phyloP scores from a whole-genome alignment of 2,113 vertebrate species.

The Boulengeromyrus knoepffleri region DNA sequence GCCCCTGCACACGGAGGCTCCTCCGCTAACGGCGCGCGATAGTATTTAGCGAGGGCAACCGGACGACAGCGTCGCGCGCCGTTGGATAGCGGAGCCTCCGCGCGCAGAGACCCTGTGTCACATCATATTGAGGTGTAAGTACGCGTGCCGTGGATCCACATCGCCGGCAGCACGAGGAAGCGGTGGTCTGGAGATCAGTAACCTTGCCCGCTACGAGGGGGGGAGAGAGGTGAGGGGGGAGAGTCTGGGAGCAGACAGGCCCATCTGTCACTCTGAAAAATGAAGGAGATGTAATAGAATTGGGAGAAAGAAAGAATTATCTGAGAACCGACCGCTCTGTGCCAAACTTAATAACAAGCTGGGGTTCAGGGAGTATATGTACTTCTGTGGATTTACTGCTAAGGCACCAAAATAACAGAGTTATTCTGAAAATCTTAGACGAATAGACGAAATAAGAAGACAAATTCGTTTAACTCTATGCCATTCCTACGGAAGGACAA shows the following conservation, averaged over 20 bases:
- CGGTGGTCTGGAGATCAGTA: neutral
- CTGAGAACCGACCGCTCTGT: neutral
- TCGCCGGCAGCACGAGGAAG: neutral
- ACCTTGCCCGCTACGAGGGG: neutral
- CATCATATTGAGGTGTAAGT: neutral
- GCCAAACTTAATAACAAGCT: slow-evolving; percentile 12
- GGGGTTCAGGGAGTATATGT: neutral
- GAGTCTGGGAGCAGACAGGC: neutral
- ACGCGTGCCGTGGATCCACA: neutral
- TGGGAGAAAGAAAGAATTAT: neutral
- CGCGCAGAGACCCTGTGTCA: neutral
- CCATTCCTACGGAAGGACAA: neutral
- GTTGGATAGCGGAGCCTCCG: neutral
- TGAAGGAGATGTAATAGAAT: neutral
- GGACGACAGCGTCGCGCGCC: neutral
- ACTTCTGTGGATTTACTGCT: neutral
- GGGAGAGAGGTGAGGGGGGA: neutral
- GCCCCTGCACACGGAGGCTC: neutral
- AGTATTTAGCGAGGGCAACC: neutral
- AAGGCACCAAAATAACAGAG: neutral
- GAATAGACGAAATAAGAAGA: neutral
- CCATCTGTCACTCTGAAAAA: slow-evolving; percentile 18
- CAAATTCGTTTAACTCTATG: neutral
- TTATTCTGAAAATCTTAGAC: neutral
- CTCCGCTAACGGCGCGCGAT: neutral